Evolutionary conservation across 2,888 invertebrate genomes (phyloP).

Genomic region (Drosophila mimetica): DNA sequence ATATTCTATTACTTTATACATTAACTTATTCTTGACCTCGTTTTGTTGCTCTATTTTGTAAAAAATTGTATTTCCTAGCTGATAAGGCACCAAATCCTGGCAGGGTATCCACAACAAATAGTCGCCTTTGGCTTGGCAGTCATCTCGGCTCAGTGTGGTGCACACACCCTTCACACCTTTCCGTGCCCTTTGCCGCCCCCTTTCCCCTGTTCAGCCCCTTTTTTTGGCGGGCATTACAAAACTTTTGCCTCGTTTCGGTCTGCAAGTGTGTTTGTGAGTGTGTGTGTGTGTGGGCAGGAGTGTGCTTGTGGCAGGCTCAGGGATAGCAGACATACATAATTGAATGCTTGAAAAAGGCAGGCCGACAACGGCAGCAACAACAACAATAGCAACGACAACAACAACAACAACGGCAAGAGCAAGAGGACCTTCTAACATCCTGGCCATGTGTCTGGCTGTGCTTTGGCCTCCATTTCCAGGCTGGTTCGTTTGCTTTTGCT

Average conservation of each 20-base stretch:
- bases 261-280: constrained; percentile 33
- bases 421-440: constrained; percentile 64
- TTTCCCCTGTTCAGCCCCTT: constrained; percentile 9
- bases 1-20: too few relatives aligned
- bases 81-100: neutral
- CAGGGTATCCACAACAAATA: constrained; percentile 39
- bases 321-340: constrained; percentile 76
- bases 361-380: constrained; percentile 50
- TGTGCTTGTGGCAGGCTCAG: constrained; percentile 75
- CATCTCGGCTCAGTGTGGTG: constrained; percentile 53
- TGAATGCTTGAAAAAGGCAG: constrained; percentile 79
- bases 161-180: constrained; percentile 76
- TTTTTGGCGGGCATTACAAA: constrained; percentile 77
- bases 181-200: constrained; percentile 56
- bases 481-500: constrained; percentile 7
- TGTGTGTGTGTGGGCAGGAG: constrained; percentile 42
- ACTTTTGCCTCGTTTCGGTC: constrained; percentile 75
- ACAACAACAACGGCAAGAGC: constrained; percentile 31
- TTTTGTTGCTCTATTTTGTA: too few relatives aligned
- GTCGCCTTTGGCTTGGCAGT: constrained; percentile 57
- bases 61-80: neutral
- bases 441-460: constrained; percentile 53
- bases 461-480: constrained; percentile 34
- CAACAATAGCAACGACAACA: constrained; percentile 14
- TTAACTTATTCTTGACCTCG: too few relatives aligned